Base-by-base conservation (phyloP, 2,113 vertebrate species). In the Plecotus auritus region DNA sequence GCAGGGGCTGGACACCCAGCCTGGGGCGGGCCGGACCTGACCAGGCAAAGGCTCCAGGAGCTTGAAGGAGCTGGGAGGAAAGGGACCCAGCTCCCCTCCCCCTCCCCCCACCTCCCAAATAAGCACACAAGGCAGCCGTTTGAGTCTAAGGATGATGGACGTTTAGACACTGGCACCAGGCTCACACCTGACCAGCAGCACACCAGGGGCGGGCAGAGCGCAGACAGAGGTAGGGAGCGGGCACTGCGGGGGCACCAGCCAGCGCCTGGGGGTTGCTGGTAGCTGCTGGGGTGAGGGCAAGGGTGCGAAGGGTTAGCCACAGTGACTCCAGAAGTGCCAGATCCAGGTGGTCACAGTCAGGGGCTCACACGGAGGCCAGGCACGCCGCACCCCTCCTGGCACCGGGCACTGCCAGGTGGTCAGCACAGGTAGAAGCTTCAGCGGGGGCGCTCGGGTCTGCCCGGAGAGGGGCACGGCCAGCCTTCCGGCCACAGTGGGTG, bases 111-210 rank as follows among this genome's bases (percentile, higher is more conserved):
- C 11, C 14, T 74, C 84, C 84, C 86, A 90, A 95, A 95, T 82
- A 94, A 96, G 88, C 56, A 97, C 95, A 64, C 64, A 14, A 70
- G 70, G 35, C 93, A 11, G 12, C 7, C 8, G 42, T 45, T 59
- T 61, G 69, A 47, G 82, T 96, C 77, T 91, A 47, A 92, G 88
- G 85, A 93, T 28, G 61, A 83, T 49, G 69, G 61, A 91, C 93
- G 45, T 96, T 97, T 94, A 94, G 94, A 96, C 93, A 72, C 5
- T 32, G 95, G 47, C 2, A 9, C 64, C 61, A 83, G 80, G 93
- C 45, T 88, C 9, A 30, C 59, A 28, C 42, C 72, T 77, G 69
- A 56, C 72, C 82, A 56, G 93, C 30, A 42, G 88, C 89, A 74
- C 28, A 9, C 37, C 20, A 30, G 76, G 88, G 66, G 67, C 1